Base-by-base conservation (phyloP, 2,888 invertebrate species). In the Odiellus spinosus region DNA sequence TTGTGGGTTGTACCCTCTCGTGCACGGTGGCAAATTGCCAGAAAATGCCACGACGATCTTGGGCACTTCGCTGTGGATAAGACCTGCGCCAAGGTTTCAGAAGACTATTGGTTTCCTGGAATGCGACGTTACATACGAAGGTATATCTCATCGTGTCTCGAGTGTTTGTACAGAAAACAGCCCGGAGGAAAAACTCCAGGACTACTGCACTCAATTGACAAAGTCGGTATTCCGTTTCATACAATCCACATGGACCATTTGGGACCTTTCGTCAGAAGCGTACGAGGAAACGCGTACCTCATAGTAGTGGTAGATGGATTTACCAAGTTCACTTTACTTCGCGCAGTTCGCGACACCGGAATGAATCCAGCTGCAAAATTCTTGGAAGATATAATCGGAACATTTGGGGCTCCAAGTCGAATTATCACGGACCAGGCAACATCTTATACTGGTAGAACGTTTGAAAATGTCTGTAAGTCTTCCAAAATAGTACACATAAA, bases 51-150 rank as follows among this genome's bases (percentile, higher is more conserved):
- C 8, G 42, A 42, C 21, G 11, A 42, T 12, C 14, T n/a, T 8
- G 42, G 42, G 3, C 42, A 42, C 21, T 42, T 42, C 21, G 41
- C 14, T 15, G 17, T 41, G 6, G 41, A 41, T 2, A 41, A 41
- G 15, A 40, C 40, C 3, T 11, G 19, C n/a, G 15, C 18, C 6
- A n/a, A 15, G 20, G 12, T 42, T 3, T 3, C 18, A 14, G 12
- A 12, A 26, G 17, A 17, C 3, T 42, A 42, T 14, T 42, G 42
- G 42, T 42, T 42, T 33, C 20, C 42, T 5, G 11, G 21, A 21
- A 41, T 41, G 41, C 5, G 41, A 14, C 15, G 19, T 5, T 41
- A 41, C 19, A 21, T 41, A 8, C 26, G 33, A 20, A 17, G 15
- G 3, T 33, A 42, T 8, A n/a, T 42, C n/a, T 15, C 26, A 8